Evolutionary conservation across 2,113 vertebrate genomes (phyloP).

Genomic region (Entosphenus tridentatus): DNA sequence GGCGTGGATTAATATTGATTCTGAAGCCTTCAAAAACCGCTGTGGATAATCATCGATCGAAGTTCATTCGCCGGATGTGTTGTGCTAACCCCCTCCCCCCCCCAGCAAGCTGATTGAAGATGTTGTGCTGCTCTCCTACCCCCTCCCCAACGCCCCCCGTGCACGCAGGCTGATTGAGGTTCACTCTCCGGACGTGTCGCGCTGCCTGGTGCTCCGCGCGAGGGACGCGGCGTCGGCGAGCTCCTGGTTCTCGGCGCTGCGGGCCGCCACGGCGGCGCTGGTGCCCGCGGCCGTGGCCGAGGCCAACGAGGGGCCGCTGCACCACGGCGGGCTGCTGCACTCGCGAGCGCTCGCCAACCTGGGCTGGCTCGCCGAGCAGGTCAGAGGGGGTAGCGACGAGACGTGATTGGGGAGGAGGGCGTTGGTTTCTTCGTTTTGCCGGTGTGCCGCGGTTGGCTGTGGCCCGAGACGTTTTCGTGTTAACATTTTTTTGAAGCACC

Average conservation of each 20-base stretch:
- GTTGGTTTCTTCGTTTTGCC: too few species aligned
- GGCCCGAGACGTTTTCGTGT: too few species aligned
- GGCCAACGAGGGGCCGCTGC: slow-evolving; percentile 44
- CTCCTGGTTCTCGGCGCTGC: slow-evolving; percentile 76
- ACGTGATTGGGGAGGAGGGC: too few species aligned
- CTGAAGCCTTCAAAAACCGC: too few species aligned
- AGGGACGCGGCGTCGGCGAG: slow-evolving; percentile 53
- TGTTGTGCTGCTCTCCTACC: background rate
- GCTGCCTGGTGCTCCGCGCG: slow-evolving; percentile 67
- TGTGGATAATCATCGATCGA: too few species aligned
- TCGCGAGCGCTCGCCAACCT: slow-evolving; percentile 52
- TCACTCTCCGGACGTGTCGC: slow-evolving; percentile 67
- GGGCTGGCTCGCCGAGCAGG: slow-evolving; percentile 87
- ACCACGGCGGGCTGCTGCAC: slow-evolving; percentile 21
- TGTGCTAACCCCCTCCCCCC: too few species aligned
- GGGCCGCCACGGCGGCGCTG: slow-evolving; percentile 66
- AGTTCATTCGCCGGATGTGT: too few species aligned
- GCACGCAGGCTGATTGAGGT: slow-evolving; percentile 57
- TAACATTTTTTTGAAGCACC: too few species aligned
- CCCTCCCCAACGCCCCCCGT: background rate
- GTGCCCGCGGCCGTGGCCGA: slow-evolving; percentile 67
- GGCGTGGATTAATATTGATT: too few species aligned
- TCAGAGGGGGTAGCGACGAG: slow-evolving; percentile 14
- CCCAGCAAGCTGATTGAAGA: too few species aligned
- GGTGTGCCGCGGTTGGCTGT: too few species aligned